A percentile compares a stretch with the other conserved stretches of the same genome.
Conservation (phyloP, 2,797 vertebrate species). For the Microcaecilia unicolor region DNA sequence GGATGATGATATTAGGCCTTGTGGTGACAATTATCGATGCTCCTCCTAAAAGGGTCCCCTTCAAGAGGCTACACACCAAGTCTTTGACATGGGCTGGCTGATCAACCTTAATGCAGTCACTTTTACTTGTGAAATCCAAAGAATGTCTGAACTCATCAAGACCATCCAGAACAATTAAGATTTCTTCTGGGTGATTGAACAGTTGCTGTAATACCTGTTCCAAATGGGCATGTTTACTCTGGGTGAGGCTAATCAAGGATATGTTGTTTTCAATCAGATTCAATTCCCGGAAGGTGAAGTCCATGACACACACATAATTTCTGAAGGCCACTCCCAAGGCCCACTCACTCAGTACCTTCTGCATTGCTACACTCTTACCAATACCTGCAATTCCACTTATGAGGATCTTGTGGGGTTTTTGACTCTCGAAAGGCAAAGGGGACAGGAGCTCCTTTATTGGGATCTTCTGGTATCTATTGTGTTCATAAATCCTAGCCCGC, state of each 20-base stretch:
- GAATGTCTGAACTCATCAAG: conserved; percentile 48
- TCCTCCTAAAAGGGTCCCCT: conserved; percentile 42
- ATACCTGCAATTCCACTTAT: conserved; percentile 56
- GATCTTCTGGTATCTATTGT: conserved; percentile 46
- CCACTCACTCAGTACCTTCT: conserved; percentile 52
- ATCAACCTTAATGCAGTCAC: conserved; percentile 8
- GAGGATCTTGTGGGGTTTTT: conserved; percentile 40
- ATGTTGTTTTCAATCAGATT: conserved; percentile 25
- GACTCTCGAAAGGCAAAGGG: conserved; percentile 1
- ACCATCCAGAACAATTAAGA: conserved; percentile 53
- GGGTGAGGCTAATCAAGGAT: conserved; percentile 42
- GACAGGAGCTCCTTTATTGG: conserved; percentile 23
- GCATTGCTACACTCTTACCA: conserved; percentile 46
- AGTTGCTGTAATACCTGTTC: conserved; percentile 23
- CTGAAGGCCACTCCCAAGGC: conserved; percentile 47
- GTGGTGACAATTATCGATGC: conserved; percentile 45
- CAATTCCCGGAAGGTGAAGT: conserved; percentile 50
- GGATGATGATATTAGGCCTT: conserved; percentile 37
- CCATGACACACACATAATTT: conserved; percentile 39
- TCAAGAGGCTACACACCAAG: conserved; percentile 42
- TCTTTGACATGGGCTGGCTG: conserved; percentile 30
- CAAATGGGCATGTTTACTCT: conserved; percentile 32
- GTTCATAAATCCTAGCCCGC: conserved; percentile 44
- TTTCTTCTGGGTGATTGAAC: conserved; percentile 14
- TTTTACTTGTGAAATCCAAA: conserved; percentile 19